Evolutionary conservation across 37 sponge, comb jelly and placozoan species (phyloP).

Genomic region (Halichondria panicea): DNA sequence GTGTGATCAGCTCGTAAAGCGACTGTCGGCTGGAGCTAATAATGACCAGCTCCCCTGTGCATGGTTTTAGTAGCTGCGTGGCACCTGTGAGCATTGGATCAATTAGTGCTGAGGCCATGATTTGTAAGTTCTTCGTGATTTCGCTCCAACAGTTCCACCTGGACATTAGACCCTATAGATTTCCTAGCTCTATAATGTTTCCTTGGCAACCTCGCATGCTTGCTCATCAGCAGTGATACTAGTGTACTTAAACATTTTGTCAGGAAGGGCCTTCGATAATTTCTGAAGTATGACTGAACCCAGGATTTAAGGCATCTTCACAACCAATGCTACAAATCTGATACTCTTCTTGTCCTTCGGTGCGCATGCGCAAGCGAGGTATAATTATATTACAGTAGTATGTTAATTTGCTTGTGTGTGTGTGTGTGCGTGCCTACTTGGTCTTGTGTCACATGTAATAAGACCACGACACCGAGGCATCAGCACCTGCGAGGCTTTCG

Average conservation of each 20-base stretch:
- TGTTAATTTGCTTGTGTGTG: too few relatives aligned
- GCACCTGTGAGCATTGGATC: conserved; percentile 11
- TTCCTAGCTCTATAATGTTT: neutral
- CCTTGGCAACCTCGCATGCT: conserved; percentile 29
- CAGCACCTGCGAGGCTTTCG: too few relatives aligned
- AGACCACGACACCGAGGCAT: too few relatives aligned
- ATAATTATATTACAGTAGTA: too few relatives aligned
- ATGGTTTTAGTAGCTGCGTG: conserved; percentile 19
- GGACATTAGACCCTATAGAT: neutral
- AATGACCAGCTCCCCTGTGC: conserved; percentile 36
- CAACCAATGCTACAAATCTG: conserved; percentile 39
- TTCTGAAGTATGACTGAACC: conserved; percentile 14
- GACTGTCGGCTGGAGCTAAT: conserved; percentile 28
- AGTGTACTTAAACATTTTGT: neutral
- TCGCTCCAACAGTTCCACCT: neutral
- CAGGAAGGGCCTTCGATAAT: neutral
- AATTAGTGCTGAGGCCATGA: neutral
- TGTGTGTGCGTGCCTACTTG: neutral
- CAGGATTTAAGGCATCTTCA: conserved; percentile 38
- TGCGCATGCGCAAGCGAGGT: too few relatives aligned
- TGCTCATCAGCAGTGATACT: conserved; percentile 13
- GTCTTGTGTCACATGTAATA: too few relatives aligned
- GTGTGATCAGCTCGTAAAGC: conserved; percentile 21
- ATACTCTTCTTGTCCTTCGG: too few relatives aligned
- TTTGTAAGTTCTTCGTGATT: conserved; percentile 23